A percentile compares a stretch with the other conserved stretches of the same genome.
Evolutionary conservation across 2,797 vertebrate genomes (phyloP).

Genomic region (Mus spretus): DNA sequence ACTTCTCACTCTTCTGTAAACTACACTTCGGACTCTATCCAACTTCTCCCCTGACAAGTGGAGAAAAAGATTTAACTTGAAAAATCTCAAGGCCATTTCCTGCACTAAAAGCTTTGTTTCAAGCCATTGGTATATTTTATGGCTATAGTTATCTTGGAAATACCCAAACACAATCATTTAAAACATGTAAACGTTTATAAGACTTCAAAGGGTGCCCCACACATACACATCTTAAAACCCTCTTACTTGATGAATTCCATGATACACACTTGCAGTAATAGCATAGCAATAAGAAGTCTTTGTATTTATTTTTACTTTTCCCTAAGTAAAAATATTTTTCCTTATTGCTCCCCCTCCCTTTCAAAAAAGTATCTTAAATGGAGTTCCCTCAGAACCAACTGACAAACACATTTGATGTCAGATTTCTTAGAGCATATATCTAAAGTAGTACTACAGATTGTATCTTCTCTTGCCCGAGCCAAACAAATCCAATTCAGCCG

Average conservation of each 20-base stretch:
- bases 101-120: conserved; percentile 17
- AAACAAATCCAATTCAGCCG: background rate
- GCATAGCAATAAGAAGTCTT: conserved; percentile 7
- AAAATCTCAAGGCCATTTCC: conserved; percentile 54
- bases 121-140: conserved; percentile 6
- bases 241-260: conserved; percentile 47
- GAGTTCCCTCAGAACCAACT: conserved; percentile 6
- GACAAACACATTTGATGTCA: conserved; percentile 7
- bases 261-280: background rate
- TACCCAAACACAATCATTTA: conserved; percentile 47
- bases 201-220: conserved; percentile 53
- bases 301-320: conserved; percentile 60
- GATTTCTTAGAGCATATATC: background rate
- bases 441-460: background rate
- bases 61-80: conserved; percentile 5
- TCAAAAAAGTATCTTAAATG: conserved; percentile 36
- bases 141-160: conserved; percentile 49
- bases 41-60: conserved; percentile 42
- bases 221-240: conserved; percentile 41
- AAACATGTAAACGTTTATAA: conserved; percentile 74
- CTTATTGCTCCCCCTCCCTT: background rate
- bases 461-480: background rate
- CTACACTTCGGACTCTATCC: background rate
- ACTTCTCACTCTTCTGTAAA: background rate
- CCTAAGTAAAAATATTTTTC: conserved; percentile 53